phyloP scores from a whole-genome alignment of 2,797 vertebrate genomes.

The Crenuchus spilurus region DNA sequence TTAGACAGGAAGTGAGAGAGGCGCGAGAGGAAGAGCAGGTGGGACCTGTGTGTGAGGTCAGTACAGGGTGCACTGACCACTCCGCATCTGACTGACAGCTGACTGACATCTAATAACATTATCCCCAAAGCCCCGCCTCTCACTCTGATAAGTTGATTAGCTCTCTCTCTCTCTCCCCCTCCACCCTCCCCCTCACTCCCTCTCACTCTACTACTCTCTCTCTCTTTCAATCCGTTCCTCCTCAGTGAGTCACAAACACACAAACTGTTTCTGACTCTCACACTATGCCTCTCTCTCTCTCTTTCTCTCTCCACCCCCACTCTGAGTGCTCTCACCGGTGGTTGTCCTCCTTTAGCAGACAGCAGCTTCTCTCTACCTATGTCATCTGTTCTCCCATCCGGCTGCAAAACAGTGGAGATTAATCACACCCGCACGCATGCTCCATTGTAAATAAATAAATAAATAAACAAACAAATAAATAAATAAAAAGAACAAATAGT shows the following conservation, averaged over 20 bases:
- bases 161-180: conserved; percentile 53
- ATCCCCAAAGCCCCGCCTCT: conserved; percentile 64
- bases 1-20: conserved; percentile 27
- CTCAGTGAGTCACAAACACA: conserved; percentile 33
- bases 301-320: neutral
- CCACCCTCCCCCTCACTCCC: conserved; percentile 43
- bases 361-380: conserved; percentile 67
- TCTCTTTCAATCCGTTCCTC: conserved; percentile 5
- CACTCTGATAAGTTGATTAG: conserved; percentile 52
- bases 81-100: conserved; percentile 42
- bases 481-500: too few relatives aligned
- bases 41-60: conserved; percentile 21
- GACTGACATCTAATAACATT: conserved; percentile 42
- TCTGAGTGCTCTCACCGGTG: conserved; percentile 40
- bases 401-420: conserved; percentile 55
- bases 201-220: conserved; percentile 12
- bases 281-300: conserved; percentile 48
- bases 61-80: conserved; percentile 19
- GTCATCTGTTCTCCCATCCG: conserved; percentile 52
- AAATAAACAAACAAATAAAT: too few relatives aligned
- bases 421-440: conserved; percentile 25
- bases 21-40: neutral
- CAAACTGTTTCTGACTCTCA: neutral
- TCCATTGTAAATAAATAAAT: conserved; percentile 6
- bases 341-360: conserved; percentile 56